Evolutionary conservation across 2,797 vertebrate species (phyloP).

Genomic region (Scomberomorus guttatus): DNA sequence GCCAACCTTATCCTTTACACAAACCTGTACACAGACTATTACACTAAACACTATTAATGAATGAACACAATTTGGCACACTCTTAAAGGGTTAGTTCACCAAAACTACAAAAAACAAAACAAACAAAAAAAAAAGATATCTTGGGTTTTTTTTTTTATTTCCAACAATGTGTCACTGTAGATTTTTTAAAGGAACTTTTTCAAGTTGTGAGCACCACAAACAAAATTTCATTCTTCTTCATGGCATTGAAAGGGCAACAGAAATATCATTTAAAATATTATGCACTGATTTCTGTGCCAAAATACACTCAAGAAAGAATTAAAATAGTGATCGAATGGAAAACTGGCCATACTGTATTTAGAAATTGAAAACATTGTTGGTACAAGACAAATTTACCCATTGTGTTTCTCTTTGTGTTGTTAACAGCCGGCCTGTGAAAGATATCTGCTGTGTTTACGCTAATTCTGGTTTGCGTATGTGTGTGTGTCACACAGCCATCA

Average conservation of each 20-base stretch:
- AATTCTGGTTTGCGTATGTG: constrained; percentile 48
- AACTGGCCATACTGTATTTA: constrained; percentile 22
- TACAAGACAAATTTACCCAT: constrained; percentile 5
- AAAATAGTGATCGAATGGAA: background rate
- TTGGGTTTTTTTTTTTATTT: background rate
- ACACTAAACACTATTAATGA: background rate
- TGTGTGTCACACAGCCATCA: constrained; percentile 51
- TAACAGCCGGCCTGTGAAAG: constrained; percentile 57
- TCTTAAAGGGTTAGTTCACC: background rate
- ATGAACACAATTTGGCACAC: background rate
- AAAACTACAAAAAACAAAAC: background rate
- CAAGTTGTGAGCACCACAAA: background rate
- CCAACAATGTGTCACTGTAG: background rate
- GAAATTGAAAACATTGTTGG: background rate
- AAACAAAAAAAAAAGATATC: background rate
- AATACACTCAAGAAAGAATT: background rate
- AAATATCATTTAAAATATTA: background rate
- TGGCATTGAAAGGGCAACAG: background rate
- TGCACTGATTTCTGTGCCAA: background rate
- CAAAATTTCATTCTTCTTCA: background rate
- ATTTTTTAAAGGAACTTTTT: background rate
- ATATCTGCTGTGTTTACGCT: constrained; percentile 66
- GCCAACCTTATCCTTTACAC: background rate
- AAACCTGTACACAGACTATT: background rate
- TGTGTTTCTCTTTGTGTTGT: constrained; percentile 34